These are phyloP conservation scores for Dascyllus trimaculatus DNA, from an alignment of 2,113 vertebrate species.

Conservation along the genomic window DNA sequence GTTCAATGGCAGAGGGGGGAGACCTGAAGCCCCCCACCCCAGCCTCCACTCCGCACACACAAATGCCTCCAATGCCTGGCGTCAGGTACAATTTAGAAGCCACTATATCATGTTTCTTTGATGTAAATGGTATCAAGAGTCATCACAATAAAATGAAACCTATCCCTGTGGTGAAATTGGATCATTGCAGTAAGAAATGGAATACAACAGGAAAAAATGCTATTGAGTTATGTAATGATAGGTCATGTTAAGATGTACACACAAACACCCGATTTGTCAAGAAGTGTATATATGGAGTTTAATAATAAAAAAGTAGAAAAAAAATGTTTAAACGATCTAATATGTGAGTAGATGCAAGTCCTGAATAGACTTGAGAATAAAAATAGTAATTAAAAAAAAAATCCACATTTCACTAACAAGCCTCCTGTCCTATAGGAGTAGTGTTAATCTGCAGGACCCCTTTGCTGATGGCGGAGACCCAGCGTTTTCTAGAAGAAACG, in stretches of 20 bases:
- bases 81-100: constrained; percentile 87
- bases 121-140: constrained; percentile 1
- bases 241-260: constrained; percentile 2
- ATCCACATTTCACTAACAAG: not conserved
- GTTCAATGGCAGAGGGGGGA: constrained; percentile 98
- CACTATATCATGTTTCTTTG: constrained; percentile 3
- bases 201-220: constrained; percentile 2
- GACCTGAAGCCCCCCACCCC: constrained; percentile 99
- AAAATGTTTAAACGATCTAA: too few species aligned
- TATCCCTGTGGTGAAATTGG: not conserved
- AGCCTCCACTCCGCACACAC: constrained; percentile 96
- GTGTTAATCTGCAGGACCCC: constrained; percentile 96
- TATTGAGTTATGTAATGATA: not conserved
- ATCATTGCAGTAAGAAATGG: not conserved
- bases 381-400: not conserved
- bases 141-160: constrained; percentile 6
- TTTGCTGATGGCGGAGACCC: constrained; percentile 96
- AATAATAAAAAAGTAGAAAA: too few species aligned
- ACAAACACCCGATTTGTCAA: not conserved
- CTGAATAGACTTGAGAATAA: not conserved
- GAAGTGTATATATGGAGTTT: not conserved
- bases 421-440: constrained; percentile 85
- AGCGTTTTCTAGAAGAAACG: constrained; percentile 93
- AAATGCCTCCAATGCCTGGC: constrained; percentile 95
- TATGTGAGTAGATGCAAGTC: not conserved